Conservation (phyloP, 2,888 invertebrate species). For the Tipula confusa region DNA sequence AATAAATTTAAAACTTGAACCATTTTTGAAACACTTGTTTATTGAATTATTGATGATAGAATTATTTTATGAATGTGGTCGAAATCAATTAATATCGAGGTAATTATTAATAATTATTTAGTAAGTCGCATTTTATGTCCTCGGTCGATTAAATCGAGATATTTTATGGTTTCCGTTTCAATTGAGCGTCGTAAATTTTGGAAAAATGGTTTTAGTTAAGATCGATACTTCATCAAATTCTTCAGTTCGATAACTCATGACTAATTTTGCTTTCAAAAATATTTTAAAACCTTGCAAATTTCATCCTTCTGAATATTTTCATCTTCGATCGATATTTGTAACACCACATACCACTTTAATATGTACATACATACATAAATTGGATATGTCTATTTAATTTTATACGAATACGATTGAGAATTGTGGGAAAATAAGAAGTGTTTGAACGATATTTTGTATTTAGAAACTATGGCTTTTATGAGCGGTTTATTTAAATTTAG, state of each 20-base stretch:
- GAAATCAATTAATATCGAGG: conserved; percentile 80
- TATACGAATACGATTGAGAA: background rate
- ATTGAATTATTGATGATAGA: conserved; percentile 33
- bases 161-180: background rate
- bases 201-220: too few relatives aligned
- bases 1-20: background rate
- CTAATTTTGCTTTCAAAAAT: background rate
- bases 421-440: background rate
- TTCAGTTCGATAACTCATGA: background rate
- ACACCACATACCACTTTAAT: background rate
- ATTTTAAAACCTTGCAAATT: background rate
- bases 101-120: conserved; percentile 51
- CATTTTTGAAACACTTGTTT: background rate
- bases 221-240: background rate
- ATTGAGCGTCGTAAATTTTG: background rate
- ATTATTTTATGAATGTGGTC: conserved; percentile 80
- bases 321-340: background rate
- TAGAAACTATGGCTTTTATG: background rate
- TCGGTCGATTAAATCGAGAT: background rate
- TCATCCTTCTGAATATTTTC: background rate
- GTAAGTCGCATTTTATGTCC: background rate
- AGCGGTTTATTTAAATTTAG: background rate
- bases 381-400: background rate
- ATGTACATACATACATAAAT: background rate
- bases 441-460: background rate